These are phyloP conservation scores for Drosophila mojavensis DNA, from an alignment of 1,140 invertebrate species.

Conservation along the genomic window DNA sequence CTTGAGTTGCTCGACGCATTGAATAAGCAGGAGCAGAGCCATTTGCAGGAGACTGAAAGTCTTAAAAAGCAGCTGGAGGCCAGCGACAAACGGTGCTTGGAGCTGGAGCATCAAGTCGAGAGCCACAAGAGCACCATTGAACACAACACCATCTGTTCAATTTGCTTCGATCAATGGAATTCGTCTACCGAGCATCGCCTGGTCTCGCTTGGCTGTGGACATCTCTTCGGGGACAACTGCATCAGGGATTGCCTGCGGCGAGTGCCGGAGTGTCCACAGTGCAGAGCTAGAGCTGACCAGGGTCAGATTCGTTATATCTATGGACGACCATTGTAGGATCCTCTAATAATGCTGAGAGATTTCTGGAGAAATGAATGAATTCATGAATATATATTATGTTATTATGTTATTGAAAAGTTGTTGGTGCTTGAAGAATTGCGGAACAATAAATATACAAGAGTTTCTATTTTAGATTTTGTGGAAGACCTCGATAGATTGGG, in stretches of 20 bases:
- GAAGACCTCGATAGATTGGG: no score
- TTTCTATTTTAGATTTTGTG: no score
- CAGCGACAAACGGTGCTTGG: not conserved
- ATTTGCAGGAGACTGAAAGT: not conserved
- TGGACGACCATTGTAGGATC: not conserved
- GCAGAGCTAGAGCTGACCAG: not conserved
- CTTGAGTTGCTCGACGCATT: not conserved
- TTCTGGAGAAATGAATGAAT: no score
- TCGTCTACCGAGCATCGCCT: not conserved
- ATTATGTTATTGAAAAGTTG: no score
- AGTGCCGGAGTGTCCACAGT: not conserved
- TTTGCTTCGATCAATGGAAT: constrained; percentile 5
- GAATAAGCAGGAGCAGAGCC: constrained; percentile 2
- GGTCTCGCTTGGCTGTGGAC: not conserved
- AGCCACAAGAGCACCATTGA: not conserved
- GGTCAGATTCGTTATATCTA: not conserved
- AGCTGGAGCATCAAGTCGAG: not conserved
- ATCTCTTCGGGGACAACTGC: constrained; percentile 12
- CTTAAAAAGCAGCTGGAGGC: not conserved
- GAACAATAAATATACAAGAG: no score
- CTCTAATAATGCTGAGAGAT: not conserved
- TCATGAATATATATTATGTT: no score
- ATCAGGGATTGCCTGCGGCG: not conserved
- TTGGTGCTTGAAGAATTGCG: no score
- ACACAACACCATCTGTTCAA: not conserved